phyloP scores from a whole-genome alignment of 2,888 invertebrate species.

The Erebia aethiops region DNA sequence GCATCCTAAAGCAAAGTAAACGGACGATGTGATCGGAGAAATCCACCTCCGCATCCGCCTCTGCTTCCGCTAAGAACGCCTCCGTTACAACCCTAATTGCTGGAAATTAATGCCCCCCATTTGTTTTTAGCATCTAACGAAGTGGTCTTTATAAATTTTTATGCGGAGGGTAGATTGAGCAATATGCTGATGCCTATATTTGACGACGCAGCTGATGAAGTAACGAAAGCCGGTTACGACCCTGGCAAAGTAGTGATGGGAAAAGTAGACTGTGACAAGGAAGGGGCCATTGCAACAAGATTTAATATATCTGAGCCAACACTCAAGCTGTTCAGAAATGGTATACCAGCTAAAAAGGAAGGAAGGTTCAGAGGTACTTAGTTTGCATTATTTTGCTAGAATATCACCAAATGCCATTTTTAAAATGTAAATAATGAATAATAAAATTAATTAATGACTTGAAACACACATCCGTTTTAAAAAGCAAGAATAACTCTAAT shows the following conservation, averaged over 20 bases:
- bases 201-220: conserved; percentile 89
- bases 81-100: too few species aligned
- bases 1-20: too few species aligned
- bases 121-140: conserved; percentile 47
- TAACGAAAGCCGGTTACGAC: conserved; percentile 89
- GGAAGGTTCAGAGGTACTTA: conserved; percentile 90
- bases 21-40: too few species aligned
- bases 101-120: background rate
- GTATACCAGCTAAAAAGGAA: conserved; percentile 89
- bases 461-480: too few species aligned
- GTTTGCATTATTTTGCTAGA: background rate
- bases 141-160: conserved; percentile 87
- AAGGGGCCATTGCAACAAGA: background rate
- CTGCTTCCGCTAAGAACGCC: too few species aligned
- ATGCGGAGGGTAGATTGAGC: conserved; percentile 99
- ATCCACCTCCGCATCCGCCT: too few species aligned
- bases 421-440: background rate
- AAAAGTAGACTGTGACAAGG: conserved; percentile 97
- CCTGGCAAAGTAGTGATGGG: conserved; percentile 95
- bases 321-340: background rate
- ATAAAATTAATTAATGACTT: background rate
- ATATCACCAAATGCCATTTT: background rate
- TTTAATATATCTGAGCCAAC: background rate
- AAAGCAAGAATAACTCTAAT: too few species aligned
- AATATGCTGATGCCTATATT: conserved; percentile 81